Conservation (phyloP, 2,888 invertebrate species). For the Gnatocerus cornutus region DNA sequence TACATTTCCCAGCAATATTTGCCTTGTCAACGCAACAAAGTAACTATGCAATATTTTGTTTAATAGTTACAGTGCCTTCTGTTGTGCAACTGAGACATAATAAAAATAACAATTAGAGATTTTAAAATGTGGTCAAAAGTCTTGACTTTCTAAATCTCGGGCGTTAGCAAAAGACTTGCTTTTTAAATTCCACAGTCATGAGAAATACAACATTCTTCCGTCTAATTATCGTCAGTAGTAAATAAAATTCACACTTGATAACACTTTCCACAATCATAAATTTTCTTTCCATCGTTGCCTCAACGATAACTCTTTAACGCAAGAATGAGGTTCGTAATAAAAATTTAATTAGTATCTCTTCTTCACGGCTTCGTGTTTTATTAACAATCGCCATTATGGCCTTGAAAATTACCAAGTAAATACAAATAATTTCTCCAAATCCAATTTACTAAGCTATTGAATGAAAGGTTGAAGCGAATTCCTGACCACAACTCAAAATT, state of each 20-base stretch:
- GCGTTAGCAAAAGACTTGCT: too few species aligned
- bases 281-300: slow-evolving; percentile 5
- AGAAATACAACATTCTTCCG: too few species aligned
- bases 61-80: too few species aligned
- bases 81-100: too few species aligned
- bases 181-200: too few species aligned
- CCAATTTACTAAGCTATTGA: background rate
- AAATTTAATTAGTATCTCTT: slow-evolving; percentile 35
- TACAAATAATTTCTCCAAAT: slow-evolving; percentile 5
- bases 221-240: background rate
- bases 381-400: slow-evolving; percentile 23
- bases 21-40: too few species aligned
- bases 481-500: background rate
- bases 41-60: too few species aligned
- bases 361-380: slow-evolving; percentile 1
- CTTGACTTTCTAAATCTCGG: too few species aligned
- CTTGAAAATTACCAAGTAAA: slow-evolving; percentile 26
- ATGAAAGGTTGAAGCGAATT: background rate
- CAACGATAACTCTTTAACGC: background rate
- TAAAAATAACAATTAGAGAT: too few species aligned
- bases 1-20: too few species aligned
- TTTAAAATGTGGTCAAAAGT: too few species aligned
- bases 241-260: background rate
- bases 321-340: slow-evolving; percentile 23
- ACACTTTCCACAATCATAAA: slow-evolving; percentile 10